Percentiles rank a stretch among this genome's conserved stretches.
Evolutionary conservation across 2,888 invertebrate genomes (phyloP).

Genomic region (Drosophila quinaria): DNA sequence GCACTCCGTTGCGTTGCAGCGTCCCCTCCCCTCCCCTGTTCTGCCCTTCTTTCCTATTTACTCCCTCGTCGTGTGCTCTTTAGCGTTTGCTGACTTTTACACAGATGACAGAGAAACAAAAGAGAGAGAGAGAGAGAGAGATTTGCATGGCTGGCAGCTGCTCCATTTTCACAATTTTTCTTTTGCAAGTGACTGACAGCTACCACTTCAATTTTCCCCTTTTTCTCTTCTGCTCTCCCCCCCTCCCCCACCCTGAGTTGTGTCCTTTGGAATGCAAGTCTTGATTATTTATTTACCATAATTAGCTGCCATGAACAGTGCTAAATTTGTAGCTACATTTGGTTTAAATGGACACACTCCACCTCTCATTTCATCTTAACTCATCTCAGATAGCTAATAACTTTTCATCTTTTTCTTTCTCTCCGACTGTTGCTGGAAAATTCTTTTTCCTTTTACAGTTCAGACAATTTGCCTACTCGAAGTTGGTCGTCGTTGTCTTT

Average conservation of each 20-base stretch:
- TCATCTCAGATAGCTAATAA: constrained; percentile 53
- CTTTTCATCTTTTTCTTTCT: constrained; percentile 51
- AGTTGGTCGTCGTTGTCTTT: constrained; percentile 51
- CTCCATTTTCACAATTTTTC: constrained; percentile 55
- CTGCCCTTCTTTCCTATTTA: constrained; percentile 14
- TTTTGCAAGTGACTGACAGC: constrained; percentile 34
- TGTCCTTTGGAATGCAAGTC: constrained; percentile 14
- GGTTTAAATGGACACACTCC: constrained; percentile 3
- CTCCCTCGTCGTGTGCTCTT: constrained; percentile 64
- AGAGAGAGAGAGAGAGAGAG: constrained; percentile 1
- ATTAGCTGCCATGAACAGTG: constrained; percentile 41
- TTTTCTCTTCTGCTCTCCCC: background rate
- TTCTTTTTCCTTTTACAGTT: constrained; percentile 37
- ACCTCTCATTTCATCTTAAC: constrained; percentile 6
- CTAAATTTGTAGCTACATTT: constrained; percentile 22
- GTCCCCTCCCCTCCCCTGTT: background rate
- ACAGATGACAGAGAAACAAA: constrained; percentile 28
- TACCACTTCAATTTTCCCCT: background rate
- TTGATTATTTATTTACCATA: constrained; percentile 51
- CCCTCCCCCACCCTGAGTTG: background rate
- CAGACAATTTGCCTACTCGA: constrained; percentile 53
- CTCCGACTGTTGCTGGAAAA: constrained; percentile 36
- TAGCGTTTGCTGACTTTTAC: constrained; percentile 77
- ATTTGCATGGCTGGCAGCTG: constrained; percentile 49
- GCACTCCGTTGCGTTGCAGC: constrained; percentile 34